Base-by-base conservation (phyloP, 2,888 invertebrate species). In the Perizoma affinitatum region DNA sequence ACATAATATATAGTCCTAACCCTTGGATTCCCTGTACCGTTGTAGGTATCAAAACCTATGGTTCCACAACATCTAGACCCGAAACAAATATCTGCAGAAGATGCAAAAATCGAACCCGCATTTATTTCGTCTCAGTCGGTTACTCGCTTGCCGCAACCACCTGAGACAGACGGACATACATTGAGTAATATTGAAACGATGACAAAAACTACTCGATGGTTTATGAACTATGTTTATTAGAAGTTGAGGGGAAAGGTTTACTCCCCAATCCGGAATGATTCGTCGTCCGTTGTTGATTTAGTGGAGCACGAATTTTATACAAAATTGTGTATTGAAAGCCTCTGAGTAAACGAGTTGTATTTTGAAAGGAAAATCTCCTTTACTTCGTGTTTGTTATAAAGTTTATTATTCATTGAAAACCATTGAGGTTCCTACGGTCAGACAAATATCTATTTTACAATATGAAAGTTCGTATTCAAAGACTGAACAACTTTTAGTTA, bases 181-280 rank as follows among this genome's bases (percentile, higher is more conserved):
- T 10, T 9, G 9, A 4, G 11, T 11, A 7, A 45, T 22, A 22
- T 43, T 7, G 44, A 50, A 36, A 45, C 33, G n/a, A 38, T 38
- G 38, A 50, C 49, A 40, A 6, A 6, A 44, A 44, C 49, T 40
- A 50, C 11, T 22, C 40, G 41, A 33, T 44, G 51, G 46, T 58
- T 58, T 58, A 58, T 36, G 58, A 53, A 48, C 43, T 53, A 53
- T 58, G 58, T 58, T 58, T 52, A 58, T 58, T 51, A 46, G 36
- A 53, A 48, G 48, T 45, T 42, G 35, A 35, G 46, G 36, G 22
- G 33, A 38, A n/a, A 33, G 53, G 43, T 53, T 47, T 53, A 10
- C 7, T 43, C 33, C 43, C 38, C 40, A 6, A 51, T 41, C 5
- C 33, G 33, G 22, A 34, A 33, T 56, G 56, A 56, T 56, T 51